phyloP scores from a whole-genome alignment of 35 echinoderm and acorn worm genomes.

The Ptychodera flava region DNA sequence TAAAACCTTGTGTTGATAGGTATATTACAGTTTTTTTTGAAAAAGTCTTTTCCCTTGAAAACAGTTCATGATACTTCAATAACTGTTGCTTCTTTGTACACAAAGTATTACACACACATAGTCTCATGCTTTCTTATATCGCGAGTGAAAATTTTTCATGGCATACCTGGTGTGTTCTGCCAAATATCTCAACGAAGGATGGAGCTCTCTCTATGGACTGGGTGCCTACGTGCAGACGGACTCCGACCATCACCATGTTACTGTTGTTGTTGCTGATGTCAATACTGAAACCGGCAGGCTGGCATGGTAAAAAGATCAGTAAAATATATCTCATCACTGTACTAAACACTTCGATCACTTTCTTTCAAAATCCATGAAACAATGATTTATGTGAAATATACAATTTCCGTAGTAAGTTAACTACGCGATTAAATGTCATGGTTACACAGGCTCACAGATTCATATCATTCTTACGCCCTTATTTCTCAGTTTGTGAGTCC shows the following conservation, averaged over 20 bases:
- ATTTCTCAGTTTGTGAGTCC: no score
- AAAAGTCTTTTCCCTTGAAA: no score
- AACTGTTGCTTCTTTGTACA: no score
- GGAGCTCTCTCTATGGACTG: slow-evolving; percentile 95
- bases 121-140: no score
- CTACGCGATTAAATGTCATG: no score
- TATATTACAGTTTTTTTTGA: no score
- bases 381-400: neutral
- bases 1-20: no score
- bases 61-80: no score
- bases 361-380: neutral
- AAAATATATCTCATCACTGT: neutral
- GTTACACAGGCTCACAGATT: no score
- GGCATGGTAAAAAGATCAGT: slow-evolving; percentile 17
- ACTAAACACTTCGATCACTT: neutral
- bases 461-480: no score
- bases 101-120: no score
- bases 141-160: no score
- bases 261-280: slow-evolving; percentile 94
- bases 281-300: slow-evolving; percentile 90
- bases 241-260: slow-evolving; percentile 96
- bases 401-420: neutral
- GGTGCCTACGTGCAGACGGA: slow-evolving; percentile 88
- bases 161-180: slow-evolving; percentile 77
- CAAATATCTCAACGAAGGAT: slow-evolving; percentile 86